These are phyloP conservation scores for Chaetodon trifasciatus DNA, from an alignment of 2,797 vertebrate genomes.

Conservation along the genomic window DNA sequence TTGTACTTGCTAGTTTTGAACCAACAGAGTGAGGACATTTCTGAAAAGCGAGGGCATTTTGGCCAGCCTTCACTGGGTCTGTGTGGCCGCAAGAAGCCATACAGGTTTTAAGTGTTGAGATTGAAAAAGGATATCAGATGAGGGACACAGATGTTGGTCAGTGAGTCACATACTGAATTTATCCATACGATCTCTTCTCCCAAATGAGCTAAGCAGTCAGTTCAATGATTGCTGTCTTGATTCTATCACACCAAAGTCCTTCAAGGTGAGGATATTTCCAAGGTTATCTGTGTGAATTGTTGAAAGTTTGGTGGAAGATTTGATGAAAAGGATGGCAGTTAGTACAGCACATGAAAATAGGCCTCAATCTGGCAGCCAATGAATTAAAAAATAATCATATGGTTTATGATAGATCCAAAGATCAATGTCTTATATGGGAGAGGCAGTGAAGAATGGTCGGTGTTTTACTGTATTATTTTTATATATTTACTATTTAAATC, in stretches of 20 bases:
- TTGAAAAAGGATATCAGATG: slow-evolving; percentile 41
- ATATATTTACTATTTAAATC: neutral
- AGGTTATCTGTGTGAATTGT: slow-evolving; percentile 39
- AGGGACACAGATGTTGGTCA: slow-evolving; percentile 46
- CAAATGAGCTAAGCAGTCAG: slow-evolving; percentile 34
- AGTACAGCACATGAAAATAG: neutral
- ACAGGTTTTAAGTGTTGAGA: slow-evolving; percentile 8
- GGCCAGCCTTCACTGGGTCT: neutral
- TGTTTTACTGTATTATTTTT: no score
- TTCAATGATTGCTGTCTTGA: slow-evolving; percentile 54
- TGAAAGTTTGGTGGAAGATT: slow-evolving; percentile 18
- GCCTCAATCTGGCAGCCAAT: no score
- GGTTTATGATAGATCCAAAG: neutral
- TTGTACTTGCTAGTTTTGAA: no score
- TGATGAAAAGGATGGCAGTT: slow-evolving; percentile 1
- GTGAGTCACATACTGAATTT: slow-evolving; percentile 37
- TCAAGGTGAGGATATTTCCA: slow-evolving; percentile 43
- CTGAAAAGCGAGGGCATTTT: no score
- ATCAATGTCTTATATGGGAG: neutral
- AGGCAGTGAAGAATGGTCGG: no score
- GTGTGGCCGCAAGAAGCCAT: neutral
- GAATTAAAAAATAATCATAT: neutral
- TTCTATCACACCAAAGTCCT: slow-evolving; percentile 34
- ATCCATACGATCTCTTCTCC: slow-evolving; percentile 40
- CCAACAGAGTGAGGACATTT: no score